phyloP scores from a whole-genome alignment of 2,113 vertebrate species.

The Nesoenas mayeri region DNA sequence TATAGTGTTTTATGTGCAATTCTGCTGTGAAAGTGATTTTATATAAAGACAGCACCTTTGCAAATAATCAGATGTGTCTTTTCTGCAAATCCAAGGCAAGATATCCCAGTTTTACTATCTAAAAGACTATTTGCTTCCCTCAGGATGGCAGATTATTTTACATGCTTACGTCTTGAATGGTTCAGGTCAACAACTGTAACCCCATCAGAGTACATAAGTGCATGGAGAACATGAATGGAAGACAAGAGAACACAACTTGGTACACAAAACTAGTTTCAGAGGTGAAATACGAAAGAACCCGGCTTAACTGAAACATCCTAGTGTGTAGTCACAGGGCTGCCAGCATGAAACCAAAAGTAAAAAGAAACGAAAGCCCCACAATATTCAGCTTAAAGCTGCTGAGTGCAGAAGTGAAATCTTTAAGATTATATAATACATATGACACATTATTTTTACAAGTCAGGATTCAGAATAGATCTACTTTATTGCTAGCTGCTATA shows the following conservation, averaged over 20 bases:
- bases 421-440: not conserved
- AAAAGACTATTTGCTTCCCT: not conserved
- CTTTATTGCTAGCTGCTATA: not conserved
- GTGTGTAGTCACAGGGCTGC: not conserved
- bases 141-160: not conserved
- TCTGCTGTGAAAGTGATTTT: not conserved
- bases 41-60: not conserved
- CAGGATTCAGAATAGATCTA: not conserved
- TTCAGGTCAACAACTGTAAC: not conserved
- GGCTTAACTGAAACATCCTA: not conserved
- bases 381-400: not conserved
- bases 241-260: not conserved
- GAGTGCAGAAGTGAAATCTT: not conserved
- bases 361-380: not conserved
- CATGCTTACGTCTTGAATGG: not conserved
- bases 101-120: not conserved
- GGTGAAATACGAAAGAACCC: not conserved
- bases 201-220: fast-evolving
- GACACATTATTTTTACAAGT: not conserved
- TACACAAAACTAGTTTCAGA: not conserved
- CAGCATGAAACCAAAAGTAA: not conserved
- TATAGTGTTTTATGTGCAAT: not conserved
- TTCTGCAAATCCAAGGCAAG: not conserved
- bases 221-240: not conserved
- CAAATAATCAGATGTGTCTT: not conserved